Evolutionary conservation across 2,797 vertebrate genomes (phyloP).

Genomic region (Columba guinea): DNA sequence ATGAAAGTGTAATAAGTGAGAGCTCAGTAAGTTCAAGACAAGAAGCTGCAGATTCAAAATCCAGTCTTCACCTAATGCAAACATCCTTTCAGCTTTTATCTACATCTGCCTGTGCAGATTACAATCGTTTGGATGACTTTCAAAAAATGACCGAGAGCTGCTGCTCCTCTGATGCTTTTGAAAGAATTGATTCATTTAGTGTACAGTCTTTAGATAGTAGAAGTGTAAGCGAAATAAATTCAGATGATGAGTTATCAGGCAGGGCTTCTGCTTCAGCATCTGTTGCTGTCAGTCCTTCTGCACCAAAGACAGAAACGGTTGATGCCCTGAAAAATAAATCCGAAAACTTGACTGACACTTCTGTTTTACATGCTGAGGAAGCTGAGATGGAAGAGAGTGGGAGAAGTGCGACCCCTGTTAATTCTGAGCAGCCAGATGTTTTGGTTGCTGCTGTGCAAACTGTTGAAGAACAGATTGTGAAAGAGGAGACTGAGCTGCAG

Average conservation of each 20-base stretch:
- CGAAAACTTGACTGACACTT: constrained; percentile 74
- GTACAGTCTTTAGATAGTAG: constrained; percentile 96
- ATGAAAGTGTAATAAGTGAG: constrained; percentile 98
- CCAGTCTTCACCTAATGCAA: constrained; percentile 93
- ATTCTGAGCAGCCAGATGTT: constrained; percentile 90
- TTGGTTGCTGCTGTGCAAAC: constrained; percentile 71
- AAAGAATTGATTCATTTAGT: constrained; percentile 97
- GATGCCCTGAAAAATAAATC: constrained; percentile 56
- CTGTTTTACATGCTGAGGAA: constrained; percentile 84
- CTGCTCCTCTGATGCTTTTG: constrained; percentile 94
- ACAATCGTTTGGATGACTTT: constrained; percentile 91
- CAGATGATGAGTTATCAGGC: constrained; percentile 92
- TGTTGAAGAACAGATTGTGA: constrained; percentile 5
- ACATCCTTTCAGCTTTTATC: constrained; percentile 96
- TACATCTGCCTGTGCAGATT: constrained; percentile 91
- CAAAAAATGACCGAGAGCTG: constrained; percentile 95
- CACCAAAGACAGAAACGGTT: constrained; percentile 57
- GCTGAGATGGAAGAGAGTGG: constrained; percentile 97
- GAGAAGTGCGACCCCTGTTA: constrained; percentile 95
- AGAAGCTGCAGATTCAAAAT: constrained; percentile 89
- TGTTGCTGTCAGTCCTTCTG: constrained; percentile 75
- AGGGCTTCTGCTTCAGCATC: constrained; percentile 85
- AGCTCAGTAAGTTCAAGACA: constrained; percentile 96
- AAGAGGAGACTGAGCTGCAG: neutral
- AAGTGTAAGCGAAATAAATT: constrained; percentile 98